Base-by-base conservation (phyloP, 2,797 vertebrate genomes). In the Chelonia mydas region DNA sequence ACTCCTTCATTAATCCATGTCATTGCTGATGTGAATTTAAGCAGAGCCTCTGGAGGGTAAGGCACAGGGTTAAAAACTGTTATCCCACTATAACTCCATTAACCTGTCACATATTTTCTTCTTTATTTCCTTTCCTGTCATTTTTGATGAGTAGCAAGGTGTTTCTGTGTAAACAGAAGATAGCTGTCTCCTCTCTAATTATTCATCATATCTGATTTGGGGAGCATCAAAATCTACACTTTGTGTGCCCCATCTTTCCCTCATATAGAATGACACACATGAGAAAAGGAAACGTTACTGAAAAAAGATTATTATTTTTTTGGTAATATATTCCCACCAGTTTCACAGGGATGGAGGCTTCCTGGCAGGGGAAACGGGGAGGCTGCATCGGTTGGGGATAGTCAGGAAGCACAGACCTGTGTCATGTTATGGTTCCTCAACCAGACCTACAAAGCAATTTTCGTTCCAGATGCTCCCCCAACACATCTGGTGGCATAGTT, bases 31-130 rank as follows among this genome's bases (percentile, higher is more conserved):
- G n/a, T 2, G 2, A 94, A 91, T 54, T 84, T 74, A 94, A 95
- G 27, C 82, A 85, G 81, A 79, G 27, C 41, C 61, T 84, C 95
- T 11, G 21, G 28, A 57, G 87, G 61, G 72, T 77, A 78, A 96
- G 86, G 28, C 51, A 79, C 27, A 83, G 81, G 2, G 41, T 77
- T 92, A 87, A 53, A 96, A 94, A 96, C 81, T 86, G 51, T 54
- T 65, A 33, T 19, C 87, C 53, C 55, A 53, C 0, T 0, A 89
- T 55, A 27, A 92, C 4, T 5, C 16, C 17, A 9, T 47, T 68
- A 90, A 31, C 49, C 7, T 55, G 72, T 81, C 12, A 74, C 0
- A 1, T 21, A 91, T 88, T 90, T 88, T 16, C 13, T 86, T 90
- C 47, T 2, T 1, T 84, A 25, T 82, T 80, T 77, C 74, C 61